Conservation (phyloP, 2,888 invertebrate species). For the Nematopogon swammerdamellus region DNA sequence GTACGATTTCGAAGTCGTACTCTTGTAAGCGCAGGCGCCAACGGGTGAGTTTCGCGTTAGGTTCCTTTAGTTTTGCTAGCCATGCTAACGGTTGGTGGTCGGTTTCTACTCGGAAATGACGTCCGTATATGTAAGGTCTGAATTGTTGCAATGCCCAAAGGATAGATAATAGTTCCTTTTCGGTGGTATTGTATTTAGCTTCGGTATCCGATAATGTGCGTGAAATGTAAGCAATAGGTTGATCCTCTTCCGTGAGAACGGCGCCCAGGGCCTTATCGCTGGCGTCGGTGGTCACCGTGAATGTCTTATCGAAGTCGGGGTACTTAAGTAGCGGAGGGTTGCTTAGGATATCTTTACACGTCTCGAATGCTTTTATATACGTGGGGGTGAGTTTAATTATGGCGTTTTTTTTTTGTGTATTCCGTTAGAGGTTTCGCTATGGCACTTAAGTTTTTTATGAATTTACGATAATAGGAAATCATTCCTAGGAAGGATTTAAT, state of each 20-base stretch:
- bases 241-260: background rate
- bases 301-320: background rate
- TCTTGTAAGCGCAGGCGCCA: background rate
- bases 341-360: background rate
- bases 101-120: background rate
- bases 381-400: background rate
- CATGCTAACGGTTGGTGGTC: slow-evolving; percentile 1
- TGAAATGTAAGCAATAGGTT: background rate
- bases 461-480: slow-evolving; percentile 14
- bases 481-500: slow-evolving; percentile 11
- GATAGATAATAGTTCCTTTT: slow-evolving; percentile 1
- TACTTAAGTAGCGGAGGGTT: background rate
- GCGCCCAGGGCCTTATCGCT: background rate
- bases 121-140: slow-evolving; percentile 1
- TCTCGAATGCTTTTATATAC: too few relatives aligned
- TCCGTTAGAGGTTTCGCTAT: background rate
- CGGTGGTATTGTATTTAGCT: background rate
- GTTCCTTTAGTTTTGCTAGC: background rate
- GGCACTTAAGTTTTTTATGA: slow-evolving; percentile 1
- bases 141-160: background rate
- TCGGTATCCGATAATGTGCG: background rate
- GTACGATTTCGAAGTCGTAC: background rate
- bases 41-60: background rate
- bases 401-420: background rate
- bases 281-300: background rate